A percentile compares a stretch with the other conserved stretches of the same genome.
phyloP scores from a whole-genome alignment of 2,888 invertebrate species.

The Zhuqinia jingwanae region DNA sequence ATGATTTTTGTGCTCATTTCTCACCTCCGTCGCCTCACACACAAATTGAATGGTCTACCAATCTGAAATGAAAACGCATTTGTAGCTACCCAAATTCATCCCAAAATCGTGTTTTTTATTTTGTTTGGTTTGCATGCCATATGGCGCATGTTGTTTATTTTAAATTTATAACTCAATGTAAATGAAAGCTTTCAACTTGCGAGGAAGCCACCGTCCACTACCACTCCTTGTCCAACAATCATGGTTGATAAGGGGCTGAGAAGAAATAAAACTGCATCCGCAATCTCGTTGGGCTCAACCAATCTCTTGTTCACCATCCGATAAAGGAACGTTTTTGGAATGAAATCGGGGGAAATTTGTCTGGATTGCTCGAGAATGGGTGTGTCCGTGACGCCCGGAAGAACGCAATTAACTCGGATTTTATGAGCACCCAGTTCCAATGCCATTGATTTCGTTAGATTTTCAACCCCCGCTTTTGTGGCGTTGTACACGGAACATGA shows the following conservation, averaged over 20 bases:
- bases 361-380: conserved; percentile 80
- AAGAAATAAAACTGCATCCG: conserved; percentile 59
- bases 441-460: conserved; percentile 82
- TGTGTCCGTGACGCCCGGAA: conserved; percentile 81
- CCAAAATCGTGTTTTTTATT: too few relatives aligned
- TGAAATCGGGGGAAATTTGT: neutral
- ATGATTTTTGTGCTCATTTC: too few relatives aligned
- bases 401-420: conserved; percentile 82
- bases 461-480: conserved; percentile 82
- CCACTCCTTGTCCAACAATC: conserved; percentile 60
- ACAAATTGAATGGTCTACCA: too few relatives aligned
- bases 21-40: too few relatives aligned
- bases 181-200: too few relatives aligned
- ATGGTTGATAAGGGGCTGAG: conserved; percentile 63
- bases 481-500: neutral
- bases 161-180: too few relatives aligned
- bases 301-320: neutral
- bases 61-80: too few relatives aligned
- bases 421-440: conserved; percentile 81
- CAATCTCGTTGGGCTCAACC: conserved; percentile 46
- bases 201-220: conserved; percentile 57
- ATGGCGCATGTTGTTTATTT: too few relatives aligned
- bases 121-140: too few relatives aligned
- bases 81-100: too few relatives aligned
- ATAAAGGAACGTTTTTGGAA: too few relatives aligned